phyloP scores from a whole-genome alignment of 30 jellyfish, hydroid and myxozoan genomes.

The Mastigias papua region DNA sequence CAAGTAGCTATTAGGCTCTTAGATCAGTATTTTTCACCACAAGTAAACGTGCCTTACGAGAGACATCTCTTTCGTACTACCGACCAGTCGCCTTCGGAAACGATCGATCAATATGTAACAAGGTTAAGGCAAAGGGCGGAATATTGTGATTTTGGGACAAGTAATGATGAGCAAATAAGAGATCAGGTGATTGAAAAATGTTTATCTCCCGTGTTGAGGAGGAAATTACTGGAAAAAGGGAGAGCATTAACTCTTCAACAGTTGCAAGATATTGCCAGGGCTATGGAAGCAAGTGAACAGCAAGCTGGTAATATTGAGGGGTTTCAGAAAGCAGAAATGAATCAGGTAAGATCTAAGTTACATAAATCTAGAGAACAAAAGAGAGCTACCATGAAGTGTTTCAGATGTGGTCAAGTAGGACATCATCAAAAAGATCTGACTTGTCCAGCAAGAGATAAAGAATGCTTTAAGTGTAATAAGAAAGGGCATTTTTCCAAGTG shows the following conservation, averaged over 20 bases:
- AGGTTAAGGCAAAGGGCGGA: conserved; percentile 40
- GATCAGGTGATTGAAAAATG: conserved; percentile 67
- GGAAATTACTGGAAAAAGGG: conserved; percentile 35
- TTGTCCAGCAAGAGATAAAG: conserved; percentile 44
- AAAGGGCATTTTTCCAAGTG: conserved; percentile 19
- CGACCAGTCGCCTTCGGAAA: conserved; percentile 22
- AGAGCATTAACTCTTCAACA: conserved; percentile 36
- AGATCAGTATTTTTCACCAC: conserved; percentile 49
- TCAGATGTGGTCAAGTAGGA: conserved; percentile 37
- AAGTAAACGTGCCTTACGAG: conserved; percentile 49
- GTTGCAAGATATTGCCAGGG: conserved; percentile 37
- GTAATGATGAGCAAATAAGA: conserved; percentile 34
- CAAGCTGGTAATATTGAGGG: conserved; percentile 50
- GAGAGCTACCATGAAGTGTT: conserved; percentile 38
- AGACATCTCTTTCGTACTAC: conserved; percentile 6
- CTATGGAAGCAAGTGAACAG: conserved; percentile 48
- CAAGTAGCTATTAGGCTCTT: not conserved
- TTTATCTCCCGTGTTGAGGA: conserved; percentile 24
- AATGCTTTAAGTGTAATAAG: conserved; percentile 15
- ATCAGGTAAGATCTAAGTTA: conserved; percentile 18
- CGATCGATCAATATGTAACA: conserved; percentile 58
- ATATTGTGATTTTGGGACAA: conserved; percentile 44
- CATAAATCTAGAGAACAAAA: conserved; percentile 18
- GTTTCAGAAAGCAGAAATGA: conserved; percentile 33
- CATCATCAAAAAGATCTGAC: conserved; percentile 31